phyloP scores from a whole-genome alignment of 1,140 invertebrate genomes.

The Neuroterus valhalla region DNA sequence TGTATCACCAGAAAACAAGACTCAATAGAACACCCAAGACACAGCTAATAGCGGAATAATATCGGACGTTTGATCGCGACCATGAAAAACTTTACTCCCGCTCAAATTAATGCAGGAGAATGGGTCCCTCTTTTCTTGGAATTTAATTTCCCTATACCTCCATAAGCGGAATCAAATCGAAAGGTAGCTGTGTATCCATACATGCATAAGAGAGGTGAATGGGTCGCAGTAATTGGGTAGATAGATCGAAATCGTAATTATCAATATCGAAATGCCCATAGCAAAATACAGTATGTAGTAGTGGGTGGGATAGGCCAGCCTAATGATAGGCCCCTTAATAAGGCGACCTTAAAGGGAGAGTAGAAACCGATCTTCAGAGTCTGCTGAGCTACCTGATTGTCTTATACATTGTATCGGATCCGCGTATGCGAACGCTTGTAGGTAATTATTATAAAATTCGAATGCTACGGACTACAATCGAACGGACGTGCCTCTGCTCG shows the following conservation, averaged over 20 bases:
- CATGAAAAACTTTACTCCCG: too few relatives aligned
- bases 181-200: constrained; percentile 18
- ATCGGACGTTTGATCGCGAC: too few relatives aligned
- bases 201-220: constrained; percentile 50
- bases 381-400: constrained; percentile 23
- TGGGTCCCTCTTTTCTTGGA: too few relatives aligned
- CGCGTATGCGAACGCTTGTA: constrained; percentile 42
- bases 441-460: constrained; percentile 67
- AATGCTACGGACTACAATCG: constrained; percentile 48
- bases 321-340: constrained; percentile 71
- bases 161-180: constrained; percentile 31
- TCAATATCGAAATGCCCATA: constrained; percentile 64
- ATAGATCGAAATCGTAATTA: constrained; percentile 68
- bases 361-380: constrained; percentile 31
- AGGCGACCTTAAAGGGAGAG: constrained; percentile 57
- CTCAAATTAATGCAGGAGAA: too few relatives aligned
- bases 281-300: constrained; percentile 56
- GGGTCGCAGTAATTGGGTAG: constrained; percentile 63
- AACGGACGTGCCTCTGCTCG: constrained; percentile 59
- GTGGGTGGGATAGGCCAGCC: constrained; percentile 62
- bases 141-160: neutral
- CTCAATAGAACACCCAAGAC: too few relatives aligned
- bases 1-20: too few relatives aligned
- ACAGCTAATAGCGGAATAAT: too few relatives aligned
- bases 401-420: constrained; percentile 40